These are phyloP conservation scores for Pandemis corylana DNA, from an alignment of 2,888 invertebrate species.

Conservation along the genomic window DNA sequence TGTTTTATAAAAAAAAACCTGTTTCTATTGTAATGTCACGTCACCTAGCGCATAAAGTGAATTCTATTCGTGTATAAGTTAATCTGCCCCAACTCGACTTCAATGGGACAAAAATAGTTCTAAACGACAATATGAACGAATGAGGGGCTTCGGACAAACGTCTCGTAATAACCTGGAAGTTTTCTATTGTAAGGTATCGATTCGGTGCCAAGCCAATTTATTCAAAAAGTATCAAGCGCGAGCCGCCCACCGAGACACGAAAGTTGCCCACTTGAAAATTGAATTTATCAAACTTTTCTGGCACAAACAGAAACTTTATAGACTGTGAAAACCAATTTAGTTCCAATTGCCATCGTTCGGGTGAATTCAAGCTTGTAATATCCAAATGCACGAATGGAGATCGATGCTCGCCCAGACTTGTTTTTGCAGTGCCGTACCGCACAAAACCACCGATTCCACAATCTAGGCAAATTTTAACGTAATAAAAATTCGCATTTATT, in stretches of 20 bases:
- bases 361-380: constrained; percentile 62
- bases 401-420: constrained; percentile 20
- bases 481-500: not conserved
- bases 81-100: not conserved
- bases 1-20: no score
- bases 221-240: constrained; percentile 80
- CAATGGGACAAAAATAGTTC: constrained; percentile 11
- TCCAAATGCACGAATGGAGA: constrained; percentile 52
- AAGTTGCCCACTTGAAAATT: constrained; percentile 79
- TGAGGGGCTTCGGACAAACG: constrained; percentile 13
- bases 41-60: not conserved
- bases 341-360: constrained; percentile 74
- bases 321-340: constrained; percentile 81
- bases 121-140: constrained; percentile 28
- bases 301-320: constrained; percentile 81
- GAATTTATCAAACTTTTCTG: constrained; percentile 81
- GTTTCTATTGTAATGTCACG: not conserved
- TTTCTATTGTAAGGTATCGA: constrained; percentile 65
- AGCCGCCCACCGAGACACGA: constrained; percentile 71
- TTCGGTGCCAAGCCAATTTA: constrained; percentile 74
- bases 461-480: not conserved
- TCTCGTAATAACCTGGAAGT: constrained; percentile 53
- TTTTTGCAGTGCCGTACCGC: constrained; percentile 10
- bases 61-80: not conserved
- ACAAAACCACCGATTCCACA: not conserved